Base-by-base conservation (phyloP, 2,797 vertebrate genomes). In the Etheostoma perlongum region DNA sequence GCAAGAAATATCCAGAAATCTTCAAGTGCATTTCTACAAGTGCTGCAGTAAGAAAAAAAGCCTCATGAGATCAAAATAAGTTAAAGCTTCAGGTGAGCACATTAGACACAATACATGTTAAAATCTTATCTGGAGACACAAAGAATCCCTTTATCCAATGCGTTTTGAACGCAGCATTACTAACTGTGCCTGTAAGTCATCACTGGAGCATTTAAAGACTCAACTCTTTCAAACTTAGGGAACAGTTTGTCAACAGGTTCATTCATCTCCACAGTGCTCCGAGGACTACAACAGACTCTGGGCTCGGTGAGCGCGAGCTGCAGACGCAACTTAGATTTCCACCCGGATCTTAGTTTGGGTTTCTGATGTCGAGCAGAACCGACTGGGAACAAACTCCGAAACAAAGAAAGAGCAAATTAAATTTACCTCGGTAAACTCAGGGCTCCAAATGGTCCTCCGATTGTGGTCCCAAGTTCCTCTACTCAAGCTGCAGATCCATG, bases 341-440 rank as follows among this genome's bases (percentile, higher is more conserved):
- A 2, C 3, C 36, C 1, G 2, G 54, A 4, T 12, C 40, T 5
- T 0, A 1, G 1, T 48, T 59, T 5, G 1, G 2, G 51, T 60
- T 40, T 54, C 8, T 21, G 36, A 19, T 10, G 16, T 49, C 1
- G 33, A 66, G 25, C 7, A 21, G 7, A 58, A 23, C 25, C 14
- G 2, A n/a, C 13, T 25, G 1, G 33, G 64, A 62, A 42, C 6
- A 25, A 51, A 19, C 1, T 65, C 14, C 44, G 1, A 44, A 40
- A 40, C 13, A 55, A 40, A 27, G 9, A 21, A 9, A 44, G 18
- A 23, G 10, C 51, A 55, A 21, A 36, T 14, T 1, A 27, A 2
- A 67, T 86, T 81, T 83, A 95, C 93, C 92, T 88, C 70, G 57
- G 48, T 27, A 25, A 75, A 69, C 40, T 11, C 81, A 67, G 47